phyloP scores from a whole-genome alignment of 2,113 vertebrate species.

The Myxocyprinus asiaticus region DNA sequence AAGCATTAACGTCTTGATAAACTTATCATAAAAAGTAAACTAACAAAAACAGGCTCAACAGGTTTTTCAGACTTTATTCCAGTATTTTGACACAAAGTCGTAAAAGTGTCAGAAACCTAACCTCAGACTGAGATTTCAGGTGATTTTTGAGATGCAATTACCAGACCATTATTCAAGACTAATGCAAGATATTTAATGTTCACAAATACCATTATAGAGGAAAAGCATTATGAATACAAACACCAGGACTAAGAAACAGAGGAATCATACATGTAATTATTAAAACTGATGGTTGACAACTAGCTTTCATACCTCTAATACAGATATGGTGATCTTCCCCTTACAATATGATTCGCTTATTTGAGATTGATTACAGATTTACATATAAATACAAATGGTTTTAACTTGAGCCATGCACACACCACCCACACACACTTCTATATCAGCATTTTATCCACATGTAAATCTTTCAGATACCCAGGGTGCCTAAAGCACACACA shows the following conservation, averaged over 20 bases:
- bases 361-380: background rate
- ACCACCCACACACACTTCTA: too few relatives aligned
- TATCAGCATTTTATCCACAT: background rate
- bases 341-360: background rate
- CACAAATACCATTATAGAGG: background rate
- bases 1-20: background rate
- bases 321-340: background rate
- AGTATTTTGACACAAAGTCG: background rate
- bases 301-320: background rate
- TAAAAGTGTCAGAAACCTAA: background rate
- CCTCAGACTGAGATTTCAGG: background rate
- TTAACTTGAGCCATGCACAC: background rate
- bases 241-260: conserved; percentile 5
- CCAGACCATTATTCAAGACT: background rate
- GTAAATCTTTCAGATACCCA: conserved; percentile 1
- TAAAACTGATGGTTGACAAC: background rate
- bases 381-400: background rate
- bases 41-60: background rate
- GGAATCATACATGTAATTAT: background rate
- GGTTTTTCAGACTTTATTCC: conserved; percentile 13
- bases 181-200: background rate
- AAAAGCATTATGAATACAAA: conserved; percentile 3
- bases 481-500: background rate
- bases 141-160: background rate
- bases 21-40: background rate